Percentiles rank a stretch among this genome's conserved stretches.
Evolutionary conservation across 2,888 invertebrate genomes (phyloP).

Genomic region (Bedellia somnulentella): DNA sequence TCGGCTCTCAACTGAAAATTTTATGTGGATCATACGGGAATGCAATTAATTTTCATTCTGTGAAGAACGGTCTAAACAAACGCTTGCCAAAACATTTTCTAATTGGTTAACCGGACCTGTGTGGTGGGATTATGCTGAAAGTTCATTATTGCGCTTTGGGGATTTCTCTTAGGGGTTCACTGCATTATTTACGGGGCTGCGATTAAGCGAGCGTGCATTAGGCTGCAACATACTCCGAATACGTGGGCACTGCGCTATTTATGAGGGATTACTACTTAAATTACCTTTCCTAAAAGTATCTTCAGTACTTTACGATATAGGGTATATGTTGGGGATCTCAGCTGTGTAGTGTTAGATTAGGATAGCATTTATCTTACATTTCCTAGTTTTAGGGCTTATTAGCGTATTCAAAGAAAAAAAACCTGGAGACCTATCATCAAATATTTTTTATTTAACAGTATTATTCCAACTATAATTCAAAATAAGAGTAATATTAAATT

Average conservation of each 20-base stretch:
- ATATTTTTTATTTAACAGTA: no score
- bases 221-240: slow-evolving; percentile 6
- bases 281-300: no score
- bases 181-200: slow-evolving; percentile 28
- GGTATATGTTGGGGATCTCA: no score
- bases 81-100: slow-evolving; percentile 13
- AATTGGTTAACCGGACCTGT: slow-evolving; percentile 36
- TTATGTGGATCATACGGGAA: background rate
- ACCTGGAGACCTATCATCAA: no score
- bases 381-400: no score
- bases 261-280: no score
- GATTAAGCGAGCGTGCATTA: slow-evolving; percentile 27
- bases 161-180: slow-evolving; percentile 25
- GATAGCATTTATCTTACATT: no score
- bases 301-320: no score
- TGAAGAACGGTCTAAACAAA: slow-evolving; percentile 1
- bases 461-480: no score
- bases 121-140: slow-evolving; percentile 27
- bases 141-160: slow-evolving; percentile 40
- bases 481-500: no score
- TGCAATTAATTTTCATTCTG: slow-evolving; percentile 4
- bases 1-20: background rate
- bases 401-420: no score
- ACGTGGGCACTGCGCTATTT: background rate
- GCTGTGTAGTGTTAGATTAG: no score